phyloP scores from a whole-genome alignment of 2,888 invertebrate species.

The Scaptomyza reducta region DNA sequence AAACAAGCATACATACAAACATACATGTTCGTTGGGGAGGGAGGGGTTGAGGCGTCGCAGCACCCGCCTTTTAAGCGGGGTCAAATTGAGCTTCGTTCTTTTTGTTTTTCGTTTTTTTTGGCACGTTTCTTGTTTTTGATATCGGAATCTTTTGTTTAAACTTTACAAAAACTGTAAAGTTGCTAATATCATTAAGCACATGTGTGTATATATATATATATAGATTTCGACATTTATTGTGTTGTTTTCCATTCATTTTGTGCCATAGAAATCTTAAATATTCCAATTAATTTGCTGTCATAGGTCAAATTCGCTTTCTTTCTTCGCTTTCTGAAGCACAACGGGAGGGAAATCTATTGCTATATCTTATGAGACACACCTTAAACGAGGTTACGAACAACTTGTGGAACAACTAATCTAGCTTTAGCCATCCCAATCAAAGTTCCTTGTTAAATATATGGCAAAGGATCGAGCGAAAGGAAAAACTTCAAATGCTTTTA shows the following conservation, averaged over 20 bases:
- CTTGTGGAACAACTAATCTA: too few relatives aligned
- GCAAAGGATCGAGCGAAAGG: too few relatives aligned
- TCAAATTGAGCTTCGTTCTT: conserved; percentile 15
- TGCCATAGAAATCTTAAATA: conserved; percentile 43
- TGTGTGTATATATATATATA: background rate
- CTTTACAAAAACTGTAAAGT: background rate
- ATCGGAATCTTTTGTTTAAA: conserved; percentile 5
- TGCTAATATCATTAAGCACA: background rate
- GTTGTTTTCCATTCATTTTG: conserved; percentile 25
- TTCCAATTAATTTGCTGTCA: conserved; percentile 46
- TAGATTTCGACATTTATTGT: background rate
- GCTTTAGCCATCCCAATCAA: too few relatives aligned
- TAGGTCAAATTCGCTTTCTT: conserved; percentile 68
- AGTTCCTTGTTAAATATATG: too few relatives aligned
- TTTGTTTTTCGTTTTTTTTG: conserved; percentile 5
- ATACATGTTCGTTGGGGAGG: background rate
- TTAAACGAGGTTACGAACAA: background rate
- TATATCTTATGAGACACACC: background rate
- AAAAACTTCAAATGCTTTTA: too few relatives aligned
- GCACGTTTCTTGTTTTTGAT: conserved; percentile 20
- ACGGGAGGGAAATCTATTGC: background rate
- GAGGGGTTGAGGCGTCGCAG: background rate
- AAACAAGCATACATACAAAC: background rate
- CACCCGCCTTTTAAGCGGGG: conserved; percentile 14
- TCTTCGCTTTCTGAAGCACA: conserved; percentile 8